These are phyloP conservation scores for Sitodiplosis mosellana DNA, from an alignment of 1,140 invertebrate species.

Conservation along the genomic window DNA sequence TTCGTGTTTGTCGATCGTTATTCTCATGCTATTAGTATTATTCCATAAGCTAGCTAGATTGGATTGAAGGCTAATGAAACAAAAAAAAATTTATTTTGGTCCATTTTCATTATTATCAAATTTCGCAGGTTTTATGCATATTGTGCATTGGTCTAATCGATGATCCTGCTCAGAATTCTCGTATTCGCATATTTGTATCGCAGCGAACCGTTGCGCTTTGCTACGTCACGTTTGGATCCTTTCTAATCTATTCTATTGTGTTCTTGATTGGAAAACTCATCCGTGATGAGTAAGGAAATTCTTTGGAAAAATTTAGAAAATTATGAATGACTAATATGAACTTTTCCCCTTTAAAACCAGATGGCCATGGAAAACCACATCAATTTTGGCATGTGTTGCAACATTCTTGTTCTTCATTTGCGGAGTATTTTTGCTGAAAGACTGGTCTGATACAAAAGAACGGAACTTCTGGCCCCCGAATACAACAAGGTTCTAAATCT, in stretches of 20 bases:
- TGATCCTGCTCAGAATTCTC: constrained; percentile 21
- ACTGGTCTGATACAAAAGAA: constrained; percentile 22
- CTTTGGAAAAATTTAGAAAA: no score
- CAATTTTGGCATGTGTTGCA: constrained; percentile 16
- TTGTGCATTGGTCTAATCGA: constrained; percentile 22
- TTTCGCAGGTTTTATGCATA: constrained; percentile 6
- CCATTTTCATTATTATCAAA: no score
- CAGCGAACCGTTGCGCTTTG: constrained; percentile 18
- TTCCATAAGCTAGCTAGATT: no score
- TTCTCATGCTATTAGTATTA: no score
- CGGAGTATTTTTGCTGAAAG: constrained; percentile 17
- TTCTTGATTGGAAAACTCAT: constrained; percentile 23
- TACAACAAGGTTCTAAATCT: constrained; percentile 12
- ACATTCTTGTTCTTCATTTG: constrained; percentile 17
- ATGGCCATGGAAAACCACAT: constrained; percentile 18
- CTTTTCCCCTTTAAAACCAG: constrained; percentile 5
- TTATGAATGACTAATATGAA: no score
- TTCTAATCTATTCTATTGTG: constrained; percentile 18
- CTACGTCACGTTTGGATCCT: constrained; percentile 22
- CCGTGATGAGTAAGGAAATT: constrained; percentile 13
- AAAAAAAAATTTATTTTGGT: no score
- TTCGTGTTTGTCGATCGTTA: no score
- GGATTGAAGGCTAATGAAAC: no score
- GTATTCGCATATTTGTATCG: constrained; percentile 20
- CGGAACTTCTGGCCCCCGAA: constrained; percentile 25